These are phyloP conservation scores for Xylophagus ater DNA, from an alignment of 2,888 invertebrate species.

Conservation along the genomic window DNA sequence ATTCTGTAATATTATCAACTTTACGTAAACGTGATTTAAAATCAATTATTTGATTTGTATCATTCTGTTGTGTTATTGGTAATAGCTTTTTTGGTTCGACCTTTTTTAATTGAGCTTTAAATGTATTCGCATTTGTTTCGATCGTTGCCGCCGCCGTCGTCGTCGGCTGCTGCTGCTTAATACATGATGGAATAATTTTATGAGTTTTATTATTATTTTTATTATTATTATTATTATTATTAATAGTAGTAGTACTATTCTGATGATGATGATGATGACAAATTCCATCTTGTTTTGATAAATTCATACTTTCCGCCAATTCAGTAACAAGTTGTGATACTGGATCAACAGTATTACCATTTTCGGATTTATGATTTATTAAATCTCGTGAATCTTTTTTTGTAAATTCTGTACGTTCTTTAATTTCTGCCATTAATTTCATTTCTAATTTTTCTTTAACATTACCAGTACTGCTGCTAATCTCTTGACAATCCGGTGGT, in stretches of 20 bases:
- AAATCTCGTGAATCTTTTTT: slow-evolving; percentile 45
- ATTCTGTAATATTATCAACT: slow-evolving; percentile 47
- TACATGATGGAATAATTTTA: slow-evolving; percentile 19
- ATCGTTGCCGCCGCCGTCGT: slow-evolving; percentile 24
- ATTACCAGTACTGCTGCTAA: no score
- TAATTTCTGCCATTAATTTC: slow-evolving; percentile 72
- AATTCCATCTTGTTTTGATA: slow-evolving; percentile 39
- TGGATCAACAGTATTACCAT: slow-evolving; percentile 51
- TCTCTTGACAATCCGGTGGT: slow-evolving; percentile 29
- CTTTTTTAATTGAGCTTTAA: slow-evolving; percentile 61
- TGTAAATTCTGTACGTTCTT: slow-evolving; percentile 61
- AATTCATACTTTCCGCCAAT: slow-evolving; percentile 70
- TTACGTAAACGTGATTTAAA: slow-evolving; percentile 75
- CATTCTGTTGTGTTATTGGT: slow-evolving; percentile 44
- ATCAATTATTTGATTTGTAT: slow-evolving; percentile 58
- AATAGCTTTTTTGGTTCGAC: slow-evolving; percentile 53
- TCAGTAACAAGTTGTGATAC: slow-evolving; percentile 72
- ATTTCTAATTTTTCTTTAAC: slow-evolving; percentile 76
- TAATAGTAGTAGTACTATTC: no score
- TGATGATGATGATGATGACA: no score
- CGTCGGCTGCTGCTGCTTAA: slow-evolving; percentile 20
- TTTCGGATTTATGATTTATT: slow-evolving; percentile 23
- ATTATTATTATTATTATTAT: not conserved
- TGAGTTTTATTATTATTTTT: slow-evolving; percentile 12
- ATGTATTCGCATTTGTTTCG: slow-evolving; percentile 41